Evolutionary conservation across 2,888 invertebrate genomes (phyloP).

Genomic region (Magallana nippona): DNA sequence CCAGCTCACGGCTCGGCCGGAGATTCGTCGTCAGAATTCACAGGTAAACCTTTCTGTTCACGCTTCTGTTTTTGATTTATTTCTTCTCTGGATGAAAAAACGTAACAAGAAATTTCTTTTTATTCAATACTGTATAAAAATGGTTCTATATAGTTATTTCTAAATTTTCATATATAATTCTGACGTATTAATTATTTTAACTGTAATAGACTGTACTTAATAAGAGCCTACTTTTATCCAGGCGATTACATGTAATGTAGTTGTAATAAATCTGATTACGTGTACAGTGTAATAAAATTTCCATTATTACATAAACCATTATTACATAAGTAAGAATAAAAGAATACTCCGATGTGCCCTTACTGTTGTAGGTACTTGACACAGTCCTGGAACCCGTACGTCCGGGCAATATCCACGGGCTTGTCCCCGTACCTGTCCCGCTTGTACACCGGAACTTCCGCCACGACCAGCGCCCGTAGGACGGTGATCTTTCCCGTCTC

Average conservation of each 20-base stretch:
- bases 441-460: slow-evolving; percentile 67
- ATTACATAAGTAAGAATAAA: too few relatives aligned
- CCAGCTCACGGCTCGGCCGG: background rate
- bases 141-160: too few relatives aligned
- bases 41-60: slow-evolving; percentile 36
- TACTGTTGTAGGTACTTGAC: slow-evolving; percentile 71
- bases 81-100: slow-evolving; percentile 35
- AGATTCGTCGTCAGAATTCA: slow-evolving; percentile 36
- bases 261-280: too few relatives aligned
- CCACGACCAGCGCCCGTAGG: slow-evolving; percentile 70
- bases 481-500: slow-evolving; percentile 73
- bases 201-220: too few relatives aligned
- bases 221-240: too few relatives aligned
- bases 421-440: slow-evolving; percentile 75
- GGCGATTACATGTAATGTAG: too few relatives aligned
- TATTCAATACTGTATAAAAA: background rate
- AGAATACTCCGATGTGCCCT: slow-evolving; percentile 49
- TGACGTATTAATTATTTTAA: too few relatives aligned
- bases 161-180: too few relatives aligned
- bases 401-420: slow-evolving; percentile 70
- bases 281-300: too few relatives aligned
- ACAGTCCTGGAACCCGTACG: slow-evolving; percentile 75
- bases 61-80: slow-evolving; percentile 28
- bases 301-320: too few relatives aligned
- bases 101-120: background rate